Evolutionary conservation across 2,797 vertebrate species (phyloP).

Genomic region (Bucorvus abyssinicus): DNA sequence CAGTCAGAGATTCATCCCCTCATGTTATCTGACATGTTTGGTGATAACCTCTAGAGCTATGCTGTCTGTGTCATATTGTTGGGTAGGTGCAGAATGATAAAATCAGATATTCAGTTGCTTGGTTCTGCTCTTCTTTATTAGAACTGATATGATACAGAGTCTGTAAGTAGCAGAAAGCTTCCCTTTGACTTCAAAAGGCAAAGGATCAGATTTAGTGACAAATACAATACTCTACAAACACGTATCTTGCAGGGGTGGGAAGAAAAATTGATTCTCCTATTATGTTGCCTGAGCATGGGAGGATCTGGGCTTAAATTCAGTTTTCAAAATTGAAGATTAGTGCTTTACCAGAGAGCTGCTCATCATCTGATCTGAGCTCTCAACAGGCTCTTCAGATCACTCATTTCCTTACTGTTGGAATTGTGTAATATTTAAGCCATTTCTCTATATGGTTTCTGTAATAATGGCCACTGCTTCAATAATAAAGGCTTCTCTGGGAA

Average conservation of each 20-base stretch:
- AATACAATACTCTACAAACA: not conserved
- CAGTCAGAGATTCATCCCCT: not conserved
- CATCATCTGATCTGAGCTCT: not conserved
- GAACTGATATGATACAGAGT: not conserved
- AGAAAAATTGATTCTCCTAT: not conserved
- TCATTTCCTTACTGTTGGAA: not conserved
- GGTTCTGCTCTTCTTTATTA: not conserved
- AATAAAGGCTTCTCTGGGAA: not conserved
- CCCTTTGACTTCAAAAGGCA: not conserved
- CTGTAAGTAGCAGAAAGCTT: not conserved
- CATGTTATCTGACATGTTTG: not conserved
- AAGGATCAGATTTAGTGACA: not conserved
- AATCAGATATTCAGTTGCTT: not conserved
- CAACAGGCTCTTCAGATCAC: not conserved
- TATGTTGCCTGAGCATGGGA: not conserved
- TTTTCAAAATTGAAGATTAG: not conserved
- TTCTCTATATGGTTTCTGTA: not conserved
- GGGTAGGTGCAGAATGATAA: not conserved
- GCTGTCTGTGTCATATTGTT: not conserved
- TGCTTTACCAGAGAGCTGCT: not conserved
- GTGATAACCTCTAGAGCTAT: not conserved
- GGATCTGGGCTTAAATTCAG: not conserved
- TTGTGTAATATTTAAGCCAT: not conserved
- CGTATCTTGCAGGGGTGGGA: not conserved
- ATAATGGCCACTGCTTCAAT: not conserved